phyloP scores from a whole-genome alignment of 1,140 invertebrate species.

The Cyphomyrmex costatus region DNA sequence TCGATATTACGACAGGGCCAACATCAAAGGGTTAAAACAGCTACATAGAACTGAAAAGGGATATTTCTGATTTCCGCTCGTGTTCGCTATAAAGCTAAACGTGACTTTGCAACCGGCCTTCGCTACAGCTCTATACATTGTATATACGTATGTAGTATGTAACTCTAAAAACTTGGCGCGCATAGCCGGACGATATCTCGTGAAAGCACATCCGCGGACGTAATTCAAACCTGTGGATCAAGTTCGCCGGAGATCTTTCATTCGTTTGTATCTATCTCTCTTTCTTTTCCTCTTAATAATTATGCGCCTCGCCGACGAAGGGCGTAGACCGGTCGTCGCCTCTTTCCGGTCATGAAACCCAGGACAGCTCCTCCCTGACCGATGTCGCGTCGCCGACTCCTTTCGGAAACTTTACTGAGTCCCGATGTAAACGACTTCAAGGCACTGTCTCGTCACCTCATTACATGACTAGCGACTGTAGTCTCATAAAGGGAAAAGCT shows the following conservation, averaged over 20 bases:
- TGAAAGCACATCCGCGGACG: background rate
- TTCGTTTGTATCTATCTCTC: slow-evolving; percentile 10
- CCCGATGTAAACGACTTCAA: slow-evolving; percentile 62
- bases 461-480: slow-evolving; percentile 52
- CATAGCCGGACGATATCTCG: slow-evolving; percentile 23
- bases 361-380: background rate
- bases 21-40: slow-evolving; percentile 34
- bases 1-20: slow-evolving; percentile 17
- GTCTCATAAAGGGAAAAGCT: slow-evolving; percentile 17
- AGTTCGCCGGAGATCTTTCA: slow-evolving; percentile 37
- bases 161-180: slow-evolving; percentile 34
- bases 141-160: background rate
- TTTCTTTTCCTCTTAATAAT: slow-evolving; percentile 39
- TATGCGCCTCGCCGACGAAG: slow-evolving; percentile 35
- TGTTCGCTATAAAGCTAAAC: slow-evolving; percentile 11
- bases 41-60: background rate
- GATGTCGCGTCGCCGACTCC: slow-evolving; percentile 24
- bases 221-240: slow-evolving; percentile 56
- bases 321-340: slow-evolving; percentile 20
- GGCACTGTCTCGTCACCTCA: slow-evolving; percentile 63
- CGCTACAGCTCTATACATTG: background rate
- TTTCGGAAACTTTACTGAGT: slow-evolving; percentile 58
- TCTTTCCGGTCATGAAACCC: slow-evolving; percentile 42
- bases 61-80: slow-evolving; percentile 41
- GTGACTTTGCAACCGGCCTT: slow-evolving; percentile 16